Conservation (phyloP, 2,113 vertebrate genomes). For the Tamias sibiricus region DNA sequence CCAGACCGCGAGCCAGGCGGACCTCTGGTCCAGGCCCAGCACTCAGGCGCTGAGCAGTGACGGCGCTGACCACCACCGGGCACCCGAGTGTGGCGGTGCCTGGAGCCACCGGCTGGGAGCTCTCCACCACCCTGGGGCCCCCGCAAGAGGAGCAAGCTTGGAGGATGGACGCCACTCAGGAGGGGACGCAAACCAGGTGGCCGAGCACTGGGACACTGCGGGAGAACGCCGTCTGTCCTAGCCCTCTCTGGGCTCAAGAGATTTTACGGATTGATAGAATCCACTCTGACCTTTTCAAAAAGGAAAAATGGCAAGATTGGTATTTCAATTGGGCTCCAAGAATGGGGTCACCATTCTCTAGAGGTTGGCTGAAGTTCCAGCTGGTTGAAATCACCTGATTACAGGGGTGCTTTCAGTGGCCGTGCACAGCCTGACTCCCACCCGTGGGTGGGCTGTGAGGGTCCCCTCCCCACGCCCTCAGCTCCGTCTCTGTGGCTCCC, state of each 20-base stretch:
- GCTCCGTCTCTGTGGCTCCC: neutral
- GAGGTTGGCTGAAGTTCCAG: neutral
- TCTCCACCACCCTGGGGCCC: neutral
- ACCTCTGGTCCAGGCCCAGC: neutral
- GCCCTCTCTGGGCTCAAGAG: neutral
- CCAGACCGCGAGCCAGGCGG: neutral
- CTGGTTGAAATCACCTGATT: neutral
- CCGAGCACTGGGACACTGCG: too few species aligned
- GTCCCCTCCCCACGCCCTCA: neutral
- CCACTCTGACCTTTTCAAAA: neutral
- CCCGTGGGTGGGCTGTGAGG: neutral
- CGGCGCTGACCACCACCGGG: neutral
- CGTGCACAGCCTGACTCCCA: fast-evolving
- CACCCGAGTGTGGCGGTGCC: neutral
- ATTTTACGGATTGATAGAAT: neutral
- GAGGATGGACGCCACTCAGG: neutral
- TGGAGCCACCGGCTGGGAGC: neutral
- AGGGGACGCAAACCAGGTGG: neutral
- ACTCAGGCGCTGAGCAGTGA: neutral
- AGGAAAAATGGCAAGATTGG: neutral
- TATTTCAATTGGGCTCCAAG: neutral
- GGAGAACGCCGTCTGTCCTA: too few species aligned
- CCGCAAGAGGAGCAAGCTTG: fast-evolving
- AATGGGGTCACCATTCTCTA: neutral
- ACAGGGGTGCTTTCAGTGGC: neutral